Percentiles rank a stretch among this genome's conserved stretches.
Conservation (phyloP, 2,888 invertebrate species). For the Heliconius erato region DNA sequence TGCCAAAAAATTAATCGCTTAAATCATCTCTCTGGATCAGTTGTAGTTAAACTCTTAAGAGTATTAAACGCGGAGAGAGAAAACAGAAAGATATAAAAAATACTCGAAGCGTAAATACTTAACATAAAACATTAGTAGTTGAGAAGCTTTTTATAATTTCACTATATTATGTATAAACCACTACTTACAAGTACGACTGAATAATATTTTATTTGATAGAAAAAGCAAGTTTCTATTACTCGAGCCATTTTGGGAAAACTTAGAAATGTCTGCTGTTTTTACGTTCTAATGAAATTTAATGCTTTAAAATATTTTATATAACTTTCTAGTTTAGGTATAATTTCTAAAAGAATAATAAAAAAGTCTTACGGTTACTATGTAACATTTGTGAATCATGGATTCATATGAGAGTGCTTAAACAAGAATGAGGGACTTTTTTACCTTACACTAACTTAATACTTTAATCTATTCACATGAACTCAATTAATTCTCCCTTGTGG, state of each 20-base stretch:
- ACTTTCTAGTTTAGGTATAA: neutral
- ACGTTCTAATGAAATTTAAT: constrained; percentile 4
- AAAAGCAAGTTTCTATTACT: constrained; percentile 36
- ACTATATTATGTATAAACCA: constrained; percentile 16
- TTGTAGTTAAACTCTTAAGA: too few relatives aligned
- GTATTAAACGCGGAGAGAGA: too few relatives aligned
- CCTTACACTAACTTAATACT: neutral
- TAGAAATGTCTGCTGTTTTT: constrained; percentile 29
- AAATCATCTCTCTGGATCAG: too few relatives aligned
- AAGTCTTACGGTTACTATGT: neutral
- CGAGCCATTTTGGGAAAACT: constrained; percentile 35
- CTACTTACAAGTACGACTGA: constrained; percentile 25
- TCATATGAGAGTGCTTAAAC: neutral
- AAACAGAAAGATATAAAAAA: neutral
- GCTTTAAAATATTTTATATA: constrained; percentile 31
- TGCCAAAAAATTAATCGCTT: too few relatives aligned
- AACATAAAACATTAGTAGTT: neutral
- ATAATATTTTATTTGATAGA: constrained; percentile 35
- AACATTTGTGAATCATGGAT: neutral
- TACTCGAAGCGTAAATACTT: neutral
- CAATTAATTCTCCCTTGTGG: too few relatives aligned
- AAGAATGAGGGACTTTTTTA: neutral
- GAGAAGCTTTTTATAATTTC: constrained; percentile 22
- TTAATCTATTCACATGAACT: neutral
- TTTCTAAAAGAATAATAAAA: neutral